Base-by-base conservation (phyloP, 2,888 invertebrate genomes). In the Chrysolina oricalcia region DNA sequence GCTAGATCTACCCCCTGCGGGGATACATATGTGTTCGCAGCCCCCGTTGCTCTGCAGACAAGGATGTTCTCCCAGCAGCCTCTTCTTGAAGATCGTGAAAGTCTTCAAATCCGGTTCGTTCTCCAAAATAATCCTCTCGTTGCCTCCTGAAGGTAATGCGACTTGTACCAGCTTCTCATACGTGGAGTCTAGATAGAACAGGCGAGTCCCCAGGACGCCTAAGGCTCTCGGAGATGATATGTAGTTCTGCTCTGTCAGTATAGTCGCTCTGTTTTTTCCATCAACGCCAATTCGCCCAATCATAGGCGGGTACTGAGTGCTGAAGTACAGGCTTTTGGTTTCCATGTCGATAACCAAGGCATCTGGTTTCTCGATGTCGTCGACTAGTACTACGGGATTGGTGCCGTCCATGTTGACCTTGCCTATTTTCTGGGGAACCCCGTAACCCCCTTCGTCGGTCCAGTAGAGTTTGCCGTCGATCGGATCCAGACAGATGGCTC, bases 1-100 rank as follows among this genome's bases (percentile, higher is more conserved):
- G 53, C 95, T 90, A 0, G 94, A 92, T 0, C 93, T 93, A 0
- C 92, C 92, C n/a, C 93, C 93, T 9, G 93, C 91, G 0, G 98
- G 98, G 21, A 99, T 92, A 87, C 99, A 99, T 43, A 99, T 92
- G 82, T 99, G 99, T 78, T 95, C 95, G 88, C 99, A 99, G 1
- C 95, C 96, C 0, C 98, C 99, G 84, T 98, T 98, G 81, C 92
- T 94, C 41, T 90, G 91, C 59, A 94, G 90, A 87, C 98, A 98
- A 0, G 97, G 97, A 88, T 98, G 98, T 78, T 94, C 94, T 62
- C 93, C 91, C 84, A 92, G 92, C 78, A 93, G 92, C 43, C 97
- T 92, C 88, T 97, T 97, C 83, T 95, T 95, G 90, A 95, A 97
- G 79, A 98, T 93, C 17, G 95, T 96, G 86, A 98, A 92, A 0